Evolutionary conservation across 2,888 invertebrate species (phyloP).

Genomic region (Drosophila kuntzei): DNA sequence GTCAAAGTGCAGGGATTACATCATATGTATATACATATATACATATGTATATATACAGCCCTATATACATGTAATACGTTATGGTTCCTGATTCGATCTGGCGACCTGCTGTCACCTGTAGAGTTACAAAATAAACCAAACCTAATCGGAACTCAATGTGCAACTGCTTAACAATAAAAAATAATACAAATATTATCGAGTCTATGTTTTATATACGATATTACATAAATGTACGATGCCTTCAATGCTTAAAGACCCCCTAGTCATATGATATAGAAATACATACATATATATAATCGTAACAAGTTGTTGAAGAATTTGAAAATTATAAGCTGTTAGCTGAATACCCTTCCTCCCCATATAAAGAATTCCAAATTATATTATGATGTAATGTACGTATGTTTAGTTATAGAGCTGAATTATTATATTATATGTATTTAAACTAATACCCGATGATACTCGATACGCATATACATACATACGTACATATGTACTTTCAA

Average conservation of each 20-base stretch:
- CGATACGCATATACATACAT: constrained; percentile 28
- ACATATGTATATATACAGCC: constrained; percentile 3
- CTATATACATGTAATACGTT: constrained; percentile 10
- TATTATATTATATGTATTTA: constrained; percentile 36
- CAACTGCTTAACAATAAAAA: constrained; percentile 33
- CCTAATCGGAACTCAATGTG: constrained; percentile 47
- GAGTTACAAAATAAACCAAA: constrained; percentile 21
- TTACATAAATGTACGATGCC: constrained; percentile 49
- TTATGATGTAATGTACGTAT: constrained; percentile 32
- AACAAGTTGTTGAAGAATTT: constrained; percentile 65
- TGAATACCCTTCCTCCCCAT: constrained; percentile 36
- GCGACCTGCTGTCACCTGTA: constrained; percentile 25
- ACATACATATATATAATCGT: constrained; percentile 23
- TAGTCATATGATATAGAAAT: constrained; percentile 39
- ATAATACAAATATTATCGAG: constrained; percentile 44
- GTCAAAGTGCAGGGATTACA: constrained; percentile 6
- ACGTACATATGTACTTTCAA: constrained; percentile 41
- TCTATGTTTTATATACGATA: constrained; percentile 40
- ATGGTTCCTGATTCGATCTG: constrained; percentile 26
- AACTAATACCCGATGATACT: constrained; percentile 12
- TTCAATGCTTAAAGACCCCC: constrained; percentile 40
- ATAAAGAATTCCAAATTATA: constrained; percentile 33
- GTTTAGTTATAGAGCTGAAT: constrained; percentile 44
- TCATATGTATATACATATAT: not conserved
- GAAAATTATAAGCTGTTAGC: constrained; percentile 62